These are phyloP conservation scores for Semotilus atromaculatus DNA, from an alignment of 2,797 vertebrate genomes.

Conservation along the genomic window DNA sequence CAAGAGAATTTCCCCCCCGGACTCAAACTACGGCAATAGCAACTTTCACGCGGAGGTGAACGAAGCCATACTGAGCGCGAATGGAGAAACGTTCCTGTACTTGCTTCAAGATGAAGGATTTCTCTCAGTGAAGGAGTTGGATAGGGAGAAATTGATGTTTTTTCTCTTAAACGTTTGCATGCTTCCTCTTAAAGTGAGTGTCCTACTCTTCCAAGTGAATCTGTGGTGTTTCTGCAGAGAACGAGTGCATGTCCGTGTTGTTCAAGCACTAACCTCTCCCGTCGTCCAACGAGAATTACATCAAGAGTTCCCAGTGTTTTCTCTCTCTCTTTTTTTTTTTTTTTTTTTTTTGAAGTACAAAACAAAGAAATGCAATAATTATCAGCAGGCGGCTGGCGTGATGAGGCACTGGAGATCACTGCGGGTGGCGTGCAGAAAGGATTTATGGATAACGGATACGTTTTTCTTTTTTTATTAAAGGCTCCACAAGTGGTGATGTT, in stretches of 20 bases:
- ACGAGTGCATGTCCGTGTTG: constrained; percentile 84
- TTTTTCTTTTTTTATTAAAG: not conserved
- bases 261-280: constrained; percentile 71
- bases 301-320: constrained; percentile 61
- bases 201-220: constrained; percentile 81
- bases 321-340: not conserved
- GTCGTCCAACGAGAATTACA: constrained; percentile 67
- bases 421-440: not conserved
- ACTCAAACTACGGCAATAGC: constrained; percentile 83
- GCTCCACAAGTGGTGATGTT: not conserved
- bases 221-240: constrained; percentile 78
- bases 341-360: constrained; percentile 32
- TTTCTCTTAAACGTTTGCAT: constrained; percentile 75
- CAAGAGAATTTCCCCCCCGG: constrained; percentile 71
- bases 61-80: constrained; percentile 92
- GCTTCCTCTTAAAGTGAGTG: constrained; percentile 83
- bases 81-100: constrained; percentile 71
- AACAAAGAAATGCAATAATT: constrained; percentile 82
- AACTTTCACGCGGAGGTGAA: constrained; percentile 89
- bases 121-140: not conserved
- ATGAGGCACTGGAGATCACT: not conserved
- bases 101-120: constrained; percentile 64
- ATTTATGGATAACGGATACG: not conserved
- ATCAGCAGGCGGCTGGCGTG: constrained; percentile 71
- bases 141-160: constrained; percentile 2